These are phyloP conservation scores for Acridotheres tristis DNA, from an alignment of 2,797 vertebrate genomes.

Conservation along the genomic window DNA sequence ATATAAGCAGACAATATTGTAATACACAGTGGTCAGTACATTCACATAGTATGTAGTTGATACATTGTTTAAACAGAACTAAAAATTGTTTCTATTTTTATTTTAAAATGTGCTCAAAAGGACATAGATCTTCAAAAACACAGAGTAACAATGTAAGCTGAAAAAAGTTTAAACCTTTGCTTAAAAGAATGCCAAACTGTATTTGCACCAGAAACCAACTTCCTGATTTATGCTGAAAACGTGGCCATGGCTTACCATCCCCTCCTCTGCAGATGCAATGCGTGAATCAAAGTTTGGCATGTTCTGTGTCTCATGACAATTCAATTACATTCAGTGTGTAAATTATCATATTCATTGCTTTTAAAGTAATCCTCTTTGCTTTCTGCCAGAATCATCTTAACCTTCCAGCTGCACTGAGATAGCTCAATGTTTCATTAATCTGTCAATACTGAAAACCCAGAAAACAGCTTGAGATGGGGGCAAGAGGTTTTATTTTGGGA, in stretches of 20 bases:
- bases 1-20: background rate
- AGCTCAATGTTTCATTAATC: slow-evolving; percentile 11
- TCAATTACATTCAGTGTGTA: background rate
- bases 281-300: background rate
- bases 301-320: slow-evolving; percentile 27
- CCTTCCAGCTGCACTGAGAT: background rate
- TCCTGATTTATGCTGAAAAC: background rate
- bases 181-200: background rate
- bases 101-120: background rate
- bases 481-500: background rate
- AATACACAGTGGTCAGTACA: fast-evolving
- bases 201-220: background rate
- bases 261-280: background rate
- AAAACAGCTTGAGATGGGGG: background rate
- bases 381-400: slow-evolving; percentile 31
- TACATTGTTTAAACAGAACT: background rate
- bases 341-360: slow-evolving; percentile 46
- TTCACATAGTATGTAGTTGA: fast-evolving
- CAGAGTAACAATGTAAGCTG: background rate
- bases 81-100: background rate
- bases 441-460: background rate
- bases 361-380: slow-evolving; percentile 49
- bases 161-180: background rate
- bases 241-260: background rate
- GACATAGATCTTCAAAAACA: background rate